Percentiles rank a stretch among this genome's conserved stretches.
Evolutionary conservation across 2,888 invertebrate species (phyloP).

Genomic region (Stratiomys singularior): DNA sequence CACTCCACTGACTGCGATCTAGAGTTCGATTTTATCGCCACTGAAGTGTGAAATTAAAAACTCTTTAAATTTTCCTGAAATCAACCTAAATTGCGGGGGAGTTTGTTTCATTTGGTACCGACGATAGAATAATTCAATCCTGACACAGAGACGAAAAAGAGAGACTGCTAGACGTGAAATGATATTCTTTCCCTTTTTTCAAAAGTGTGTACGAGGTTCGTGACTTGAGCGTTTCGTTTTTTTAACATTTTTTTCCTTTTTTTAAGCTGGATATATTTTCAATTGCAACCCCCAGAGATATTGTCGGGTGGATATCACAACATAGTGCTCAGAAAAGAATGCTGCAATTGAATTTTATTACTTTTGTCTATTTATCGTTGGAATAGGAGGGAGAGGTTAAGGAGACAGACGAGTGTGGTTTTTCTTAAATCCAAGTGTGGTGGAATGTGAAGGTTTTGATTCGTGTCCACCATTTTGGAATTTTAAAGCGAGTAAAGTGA

Average conservation of each 20-base stretch:
- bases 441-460: no score
- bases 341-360: slow-evolving; percentile 33
- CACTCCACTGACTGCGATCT: slow-evolving; percentile 25
- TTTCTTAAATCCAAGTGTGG: no score
- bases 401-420: no score
- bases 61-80: slow-evolving; percentile 33
- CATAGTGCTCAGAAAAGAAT: slow-evolving; percentile 10
- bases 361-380: slow-evolving; percentile 28
- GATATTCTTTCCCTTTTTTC: slow-evolving; percentile 10
- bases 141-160: background rate
- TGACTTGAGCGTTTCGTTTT: background rate
- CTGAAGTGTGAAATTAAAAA: slow-evolving; percentile 43
- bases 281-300: slow-evolving; percentile 18
- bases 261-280: background rate
- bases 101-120: background rate
- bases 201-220: background rate
- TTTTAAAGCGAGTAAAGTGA: no score
- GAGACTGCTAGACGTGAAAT: background rate
- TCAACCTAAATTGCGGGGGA: slow-evolving; percentile 29
- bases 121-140: slow-evolving; percentile 34
- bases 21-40: slow-evolving; percentile 36
- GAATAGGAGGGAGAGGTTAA: background rate
- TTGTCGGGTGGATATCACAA: slow-evolving; percentile 7
- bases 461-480: no score
- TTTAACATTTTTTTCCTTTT: background rate